Base-by-base conservation (phyloP, 2,113 vertebrate genomes). In the Carassius carassius region DNA sequence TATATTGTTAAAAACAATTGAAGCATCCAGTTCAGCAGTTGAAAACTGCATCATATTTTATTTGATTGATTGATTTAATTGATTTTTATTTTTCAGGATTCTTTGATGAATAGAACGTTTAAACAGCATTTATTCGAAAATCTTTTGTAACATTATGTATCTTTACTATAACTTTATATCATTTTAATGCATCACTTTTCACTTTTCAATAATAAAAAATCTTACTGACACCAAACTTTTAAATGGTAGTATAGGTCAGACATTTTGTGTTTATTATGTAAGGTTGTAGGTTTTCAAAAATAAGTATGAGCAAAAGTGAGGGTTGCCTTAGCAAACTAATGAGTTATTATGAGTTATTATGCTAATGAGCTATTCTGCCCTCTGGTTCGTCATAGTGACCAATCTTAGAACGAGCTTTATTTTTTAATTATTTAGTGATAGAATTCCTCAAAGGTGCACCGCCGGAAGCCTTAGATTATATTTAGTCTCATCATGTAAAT, bases 301-400 rank as follows among this genome's bases (percentile, higher is more conserved):
- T 70, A 41, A 41, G 29, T 67, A 35, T 70, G 32, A 70, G 67
- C 9, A 41, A 5, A 41, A 19, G 29, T 69, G 25, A 32, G 8
- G 0, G 14, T 35, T 41, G 17, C 35, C 35, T 12, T 21, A 5
- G 17, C 9, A 72, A 47, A 19, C 17, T 21, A 70, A 70, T 70
- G 35, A 70, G 67, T 41, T 41, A 41, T 41, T 1, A 41, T 41
- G 41, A 41, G 0, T 70, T 70, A 47, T 47, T 11, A 1, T 0
- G 35, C 19, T 21, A 72, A 72, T 72, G 69, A 72, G 35, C 41
- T 72, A n/a, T 72, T 44, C 17, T 69, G 65, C 65, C 65, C 65
- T 74, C 72, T 76, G 74, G 23, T 10, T 51, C 51, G 23, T 32
- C 73, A 76, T 32, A 12, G 23, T 54, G 8, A 21, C 74, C 49